phyloP scores from a whole-genome alignment of 2,113 vertebrate species.

The Zosterops hypoxanthus region DNA sequence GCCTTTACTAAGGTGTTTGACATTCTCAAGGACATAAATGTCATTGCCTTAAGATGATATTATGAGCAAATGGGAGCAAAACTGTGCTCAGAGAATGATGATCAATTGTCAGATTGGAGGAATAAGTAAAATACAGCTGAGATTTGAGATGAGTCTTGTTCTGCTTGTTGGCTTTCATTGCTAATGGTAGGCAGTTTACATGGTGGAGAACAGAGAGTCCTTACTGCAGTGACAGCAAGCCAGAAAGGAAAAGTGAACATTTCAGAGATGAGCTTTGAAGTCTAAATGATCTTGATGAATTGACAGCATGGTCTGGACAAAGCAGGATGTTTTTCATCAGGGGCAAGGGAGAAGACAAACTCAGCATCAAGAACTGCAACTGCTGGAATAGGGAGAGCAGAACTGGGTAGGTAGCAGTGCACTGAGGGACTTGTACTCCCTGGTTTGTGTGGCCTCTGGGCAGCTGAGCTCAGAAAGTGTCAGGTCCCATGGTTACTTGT shows the following conservation, averaged over 20 bases:
- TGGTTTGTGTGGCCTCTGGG: neutral
- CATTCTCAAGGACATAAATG: neutral
- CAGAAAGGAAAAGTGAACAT: neutral
- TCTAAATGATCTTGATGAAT: neutral
- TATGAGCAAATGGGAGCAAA: neutral
- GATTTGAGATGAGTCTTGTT: neutral
- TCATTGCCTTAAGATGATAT: neutral
- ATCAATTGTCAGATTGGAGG: neutral
- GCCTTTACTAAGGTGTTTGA: neutral
- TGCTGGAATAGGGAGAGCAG: neutral
- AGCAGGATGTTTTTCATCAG: neutral
- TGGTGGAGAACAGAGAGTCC: neutral
- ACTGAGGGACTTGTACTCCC: neutral
- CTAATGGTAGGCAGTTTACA: neutral
- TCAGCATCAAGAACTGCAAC: neutral
- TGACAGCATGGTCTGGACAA: neutral
- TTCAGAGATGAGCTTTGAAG: neutral
- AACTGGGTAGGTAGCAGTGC: neutral
- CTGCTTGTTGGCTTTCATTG: neutral
- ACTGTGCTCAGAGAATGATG: neutral
- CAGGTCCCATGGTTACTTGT: neutral
- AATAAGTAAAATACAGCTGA: neutral
- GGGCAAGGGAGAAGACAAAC: neutral
- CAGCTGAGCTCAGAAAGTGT: neutral
- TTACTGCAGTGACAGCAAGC: neutral